Evolutionary conservation across 1,140 invertebrate species (phyloP), one percentile per base, ranked within the genome.

Genomic region (Ditylenchus dipsaci): DNA sequence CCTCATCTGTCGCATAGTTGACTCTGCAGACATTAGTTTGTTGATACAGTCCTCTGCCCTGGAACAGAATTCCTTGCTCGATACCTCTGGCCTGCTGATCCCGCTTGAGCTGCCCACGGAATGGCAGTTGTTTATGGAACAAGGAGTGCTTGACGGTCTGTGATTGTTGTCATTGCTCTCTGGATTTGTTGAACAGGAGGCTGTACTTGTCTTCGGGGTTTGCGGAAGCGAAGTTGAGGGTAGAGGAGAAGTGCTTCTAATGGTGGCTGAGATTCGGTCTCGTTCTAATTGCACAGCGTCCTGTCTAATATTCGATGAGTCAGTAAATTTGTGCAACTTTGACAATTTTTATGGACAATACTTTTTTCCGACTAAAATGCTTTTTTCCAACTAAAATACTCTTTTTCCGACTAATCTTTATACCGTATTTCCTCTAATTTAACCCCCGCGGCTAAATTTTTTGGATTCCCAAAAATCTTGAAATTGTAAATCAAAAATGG

Each of bases 11-110:
- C 49, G 11, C 63, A 64, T 73, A n/a, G 56, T 67, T 21, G 70
- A 42, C 57, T 73, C 71, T 1, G 71, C 71, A 19, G 67, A 30
- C 70, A 72, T 62, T 9, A 72, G 49, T 30, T 71, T 72, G n/a
- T 72, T 59, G 30, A 72, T 65, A 38, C 57, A 72, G 29, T 21
- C 45, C 13, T 64, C 69, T 15, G 68, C 56, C 27, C 71, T 53
- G 49, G 49, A 19, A 8, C n/a, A 53, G 23, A 21, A 53, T 8
- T 53, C 49, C 15, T 26, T 19, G n/a, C 8, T 26, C 3, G 49
- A 26, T 21, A 17, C 15, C 23, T 53, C 23, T 38, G 33, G 33
- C 15, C 49, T 53, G n/a, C n/a, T 21, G 33, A 38, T 38, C 1
- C 49, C 49, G 23, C n/a, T n/a, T 45, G 43, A 45, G 11, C 11